A percentile compares a stretch with the other conserved stretches of the same genome.
Conservation (phyloP, 2,888 invertebrate species). For the Dryomyza anilis region DNA sequence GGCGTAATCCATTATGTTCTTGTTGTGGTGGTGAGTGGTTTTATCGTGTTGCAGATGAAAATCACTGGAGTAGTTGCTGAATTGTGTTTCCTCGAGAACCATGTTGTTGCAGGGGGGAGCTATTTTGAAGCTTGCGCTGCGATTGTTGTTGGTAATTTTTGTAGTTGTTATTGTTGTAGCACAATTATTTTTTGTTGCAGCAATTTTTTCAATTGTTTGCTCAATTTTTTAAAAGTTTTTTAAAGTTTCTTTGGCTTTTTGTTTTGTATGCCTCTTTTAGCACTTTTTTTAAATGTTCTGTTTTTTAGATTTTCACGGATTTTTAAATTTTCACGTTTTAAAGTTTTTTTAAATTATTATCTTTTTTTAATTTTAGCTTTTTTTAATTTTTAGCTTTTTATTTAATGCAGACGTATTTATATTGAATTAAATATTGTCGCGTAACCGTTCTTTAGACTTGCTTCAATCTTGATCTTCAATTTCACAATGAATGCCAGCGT, state of each 20-base stretch:
- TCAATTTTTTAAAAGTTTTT: conserved; percentile 8
- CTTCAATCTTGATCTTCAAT: conserved; percentile 60
- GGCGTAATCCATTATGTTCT: conserved; percentile 44
- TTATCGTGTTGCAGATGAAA: conserved; percentile 34
- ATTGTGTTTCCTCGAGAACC: conserved; percentile 33
- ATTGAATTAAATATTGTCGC: no score
- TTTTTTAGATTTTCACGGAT: no score
- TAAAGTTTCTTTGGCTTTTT: conserved; percentile 1
- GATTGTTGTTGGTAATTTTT: conserved; percentile 33
- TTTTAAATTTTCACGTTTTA: conserved; percentile 28
- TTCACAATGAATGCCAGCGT: conserved; percentile 57
- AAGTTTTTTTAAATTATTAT: conserved; percentile 19
- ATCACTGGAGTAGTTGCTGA: conserved; percentile 31
- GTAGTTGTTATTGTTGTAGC: conserved; percentile 32
- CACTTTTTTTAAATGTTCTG: conserved; percentile 17
- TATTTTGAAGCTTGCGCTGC: conserved; percentile 24
- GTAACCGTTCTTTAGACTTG: conserved; percentile 38
- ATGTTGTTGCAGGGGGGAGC: conserved; percentile 19
- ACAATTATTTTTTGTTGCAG: conserved; percentile 14
- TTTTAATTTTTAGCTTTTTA: neutral
- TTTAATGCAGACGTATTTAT: no score
- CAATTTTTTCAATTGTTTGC: conserved; percentile 31
- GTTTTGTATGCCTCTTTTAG: conserved; percentile 16
- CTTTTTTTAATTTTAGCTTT: neutral
- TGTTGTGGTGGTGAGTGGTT: conserved; percentile 11